These are phyloP conservation scores for Drosophila novamexicana DNA, from an alignment of 1,140 invertebrate species.

Conservation along the genomic window DNA sequence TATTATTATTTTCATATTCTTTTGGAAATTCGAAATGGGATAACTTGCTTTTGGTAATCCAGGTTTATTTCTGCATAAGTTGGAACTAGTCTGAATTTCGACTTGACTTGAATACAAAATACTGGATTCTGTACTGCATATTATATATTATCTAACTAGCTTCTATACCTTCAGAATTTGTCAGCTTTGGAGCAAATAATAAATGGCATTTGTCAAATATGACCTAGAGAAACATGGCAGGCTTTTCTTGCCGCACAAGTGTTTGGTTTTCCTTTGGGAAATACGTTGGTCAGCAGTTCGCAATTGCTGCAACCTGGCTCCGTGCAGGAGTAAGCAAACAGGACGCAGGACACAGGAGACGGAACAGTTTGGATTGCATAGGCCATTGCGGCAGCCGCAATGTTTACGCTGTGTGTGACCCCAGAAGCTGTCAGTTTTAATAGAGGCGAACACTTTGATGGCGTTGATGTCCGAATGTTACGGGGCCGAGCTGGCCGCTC, in stretches of 20 bases:
- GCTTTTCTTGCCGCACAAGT: slow-evolving; percentile 24
- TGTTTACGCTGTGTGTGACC: slow-evolving; percentile 60
- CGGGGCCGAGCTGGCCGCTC: slow-evolving; percentile 46
- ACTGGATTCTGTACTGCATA: too few relatives aligned
- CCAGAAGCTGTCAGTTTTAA: slow-evolving; percentile 66
- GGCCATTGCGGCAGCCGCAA: slow-evolving; percentile 60
- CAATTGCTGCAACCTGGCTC: slow-evolving; percentile 13
- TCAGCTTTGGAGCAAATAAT: not conserved
- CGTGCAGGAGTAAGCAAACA: not conserved
- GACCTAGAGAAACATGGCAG: slow-evolving; percentile 5
- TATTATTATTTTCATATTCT: too few relatives aligned
- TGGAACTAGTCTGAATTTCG: too few relatives aligned
- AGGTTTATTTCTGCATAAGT: too few relatives aligned
- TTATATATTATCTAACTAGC: too few relatives aligned
- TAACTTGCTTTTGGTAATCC: too few relatives aligned
- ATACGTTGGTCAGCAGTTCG: slow-evolving; percentile 49
- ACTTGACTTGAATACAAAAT: too few relatives aligned
- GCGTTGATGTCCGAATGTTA: slow-evolving; percentile 50
- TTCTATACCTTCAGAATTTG: too few relatives aligned
- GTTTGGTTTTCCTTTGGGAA: slow-evolving; percentile 57
- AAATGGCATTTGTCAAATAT: not conserved
- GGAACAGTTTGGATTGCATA: slow-evolving; percentile 43
- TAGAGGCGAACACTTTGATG: slow-evolving; percentile 76
- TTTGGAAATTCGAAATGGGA: too few relatives aligned
- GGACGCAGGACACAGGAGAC: not conserved